Evolutionary conservation across 2,113 vertebrate genomes (phyloP).

Genomic region (Mobula hypostoma): DNA sequence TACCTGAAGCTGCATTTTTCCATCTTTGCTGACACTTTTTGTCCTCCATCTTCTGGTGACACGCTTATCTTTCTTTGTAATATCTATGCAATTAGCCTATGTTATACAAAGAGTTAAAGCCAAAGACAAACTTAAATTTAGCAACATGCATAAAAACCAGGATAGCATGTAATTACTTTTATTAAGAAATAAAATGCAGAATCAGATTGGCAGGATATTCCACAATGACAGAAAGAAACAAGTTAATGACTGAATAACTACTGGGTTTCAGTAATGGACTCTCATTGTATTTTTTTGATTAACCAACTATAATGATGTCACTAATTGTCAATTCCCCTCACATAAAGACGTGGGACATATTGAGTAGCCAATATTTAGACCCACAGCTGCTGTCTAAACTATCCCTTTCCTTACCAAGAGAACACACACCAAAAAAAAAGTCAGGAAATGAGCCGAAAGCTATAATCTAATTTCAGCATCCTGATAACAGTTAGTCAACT

Average conservation of each 20-base stretch:
- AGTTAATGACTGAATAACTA: neutral
- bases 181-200: neutral
- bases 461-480: constrained; percentile 21
- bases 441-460: neutral
- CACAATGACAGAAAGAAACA: neutral
- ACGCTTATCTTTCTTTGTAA: constrained; percentile 99
- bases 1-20: constrained; percentile 99
- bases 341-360: neutral
- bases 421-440: neutral
- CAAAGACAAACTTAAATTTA: constrained; percentile 67
- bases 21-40: constrained; percentile 99
- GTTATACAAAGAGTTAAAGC: constrained; percentile 68
- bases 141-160: constrained; percentile 48
- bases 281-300: neutral
- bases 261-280: neutral
- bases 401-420: neutral
- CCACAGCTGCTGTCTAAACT: neutral
- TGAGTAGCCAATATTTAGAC: neutral
- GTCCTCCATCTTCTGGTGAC: constrained; percentile 98
- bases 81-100: constrained; percentile 98
- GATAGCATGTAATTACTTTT: constrained; percentile 43
- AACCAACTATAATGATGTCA: neutral
- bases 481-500: neutral
- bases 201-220: neutral
- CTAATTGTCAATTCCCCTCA: neutral